Conservation (phyloP, 2,888 invertebrate genomes). For the Dryobota labecula region DNA sequence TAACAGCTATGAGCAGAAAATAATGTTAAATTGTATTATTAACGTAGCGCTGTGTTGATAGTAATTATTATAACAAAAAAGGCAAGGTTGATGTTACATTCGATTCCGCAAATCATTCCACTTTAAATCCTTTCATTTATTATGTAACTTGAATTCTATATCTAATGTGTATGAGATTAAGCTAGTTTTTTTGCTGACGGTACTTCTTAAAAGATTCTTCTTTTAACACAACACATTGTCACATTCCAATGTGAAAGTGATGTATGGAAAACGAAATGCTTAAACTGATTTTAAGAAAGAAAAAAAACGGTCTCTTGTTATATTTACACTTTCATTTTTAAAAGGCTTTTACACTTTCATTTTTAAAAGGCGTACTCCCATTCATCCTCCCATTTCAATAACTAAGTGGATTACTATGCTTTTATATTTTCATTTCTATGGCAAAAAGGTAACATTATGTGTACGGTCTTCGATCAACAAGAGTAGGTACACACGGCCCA, state of each 20-base stretch:
- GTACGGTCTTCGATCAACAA: no score
- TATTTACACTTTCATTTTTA: constrained; percentile 12
- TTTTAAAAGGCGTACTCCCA: constrained; percentile 11
- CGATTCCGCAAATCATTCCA: constrained; percentile 30
- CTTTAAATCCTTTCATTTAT: constrained; percentile 20
- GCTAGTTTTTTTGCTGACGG: background rate
- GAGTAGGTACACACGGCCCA: no score
- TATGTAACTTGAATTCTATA: constrained; percentile 16
- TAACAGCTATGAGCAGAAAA: constrained; percentile 23
- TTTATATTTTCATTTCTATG: constrained; percentile 4
- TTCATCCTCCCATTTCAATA: background rate
- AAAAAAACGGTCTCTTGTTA: background rate
- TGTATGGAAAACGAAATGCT: background rate
- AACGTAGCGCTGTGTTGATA: background rate
- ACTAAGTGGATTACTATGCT: background rate
- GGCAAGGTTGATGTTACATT: constrained; percentile 31
- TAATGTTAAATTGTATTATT: constrained; percentile 17
- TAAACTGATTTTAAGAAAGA: constrained; percentile 1
- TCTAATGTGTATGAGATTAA: background rate
- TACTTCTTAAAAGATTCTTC: background rate
- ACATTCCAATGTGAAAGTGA: constrained; percentile 2
- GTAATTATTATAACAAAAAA: background rate
- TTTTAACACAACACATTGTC: background rate
- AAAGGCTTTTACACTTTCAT: constrained; percentile 5
- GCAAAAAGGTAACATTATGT: background rate